Conservation (phyloP, 2,113 vertebrate genomes). For the Blennius ocellaris region DNA sequence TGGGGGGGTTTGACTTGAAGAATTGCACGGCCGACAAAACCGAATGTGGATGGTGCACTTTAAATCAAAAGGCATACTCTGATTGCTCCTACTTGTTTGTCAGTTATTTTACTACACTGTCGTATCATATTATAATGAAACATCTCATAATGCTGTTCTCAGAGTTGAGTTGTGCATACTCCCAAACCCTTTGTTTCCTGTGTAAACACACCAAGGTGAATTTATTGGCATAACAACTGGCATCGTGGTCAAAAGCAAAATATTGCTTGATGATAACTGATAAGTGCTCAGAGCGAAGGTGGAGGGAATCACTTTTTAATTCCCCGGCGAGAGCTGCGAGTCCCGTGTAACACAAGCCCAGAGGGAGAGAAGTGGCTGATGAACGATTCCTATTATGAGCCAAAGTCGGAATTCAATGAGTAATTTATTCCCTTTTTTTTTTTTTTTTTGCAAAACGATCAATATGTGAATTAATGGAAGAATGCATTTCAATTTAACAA, state of each 20-base stretch:
- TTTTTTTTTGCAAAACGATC: conserved; percentile 48
- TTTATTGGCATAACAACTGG: conserved; percentile 63
- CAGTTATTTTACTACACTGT: conserved; percentile 10
- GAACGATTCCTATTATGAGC: conserved; percentile 64
- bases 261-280: conserved; percentile 78
- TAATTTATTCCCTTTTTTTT: conserved; percentile 54
- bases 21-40: conserved; percentile 4
- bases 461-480: conserved; percentile 74
- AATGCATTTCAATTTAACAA: conserved; percentile 75
- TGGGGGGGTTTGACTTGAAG: conserved; percentile 14
- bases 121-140: conserved; percentile 14
- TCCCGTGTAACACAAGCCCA: conserved; percentile 51
- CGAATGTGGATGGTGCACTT: too few species aligned
- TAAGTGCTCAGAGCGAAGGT: conserved; percentile 66
- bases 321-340: conserved; percentile 42
- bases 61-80: conserved; percentile 4
- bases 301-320: conserved; percentile 70
- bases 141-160: conserved; percentile 11
- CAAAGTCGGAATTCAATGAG: conserved; percentile 60
- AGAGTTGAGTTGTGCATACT: background rate
- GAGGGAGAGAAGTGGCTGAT: conserved; percentile 53
- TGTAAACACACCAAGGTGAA: conserved; percentile 31
- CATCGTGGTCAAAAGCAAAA: conserved; percentile 54
- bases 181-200: conserved; percentile 32
- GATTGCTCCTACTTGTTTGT: conserved; percentile 22